Percentiles rank a stretch among this genome's conserved stretches.
These are phyloP conservation scores for Psammodynastes pulverulentus DNA, from an alignment of 2,113 vertebrate species.

Conservation along the genomic window DNA sequence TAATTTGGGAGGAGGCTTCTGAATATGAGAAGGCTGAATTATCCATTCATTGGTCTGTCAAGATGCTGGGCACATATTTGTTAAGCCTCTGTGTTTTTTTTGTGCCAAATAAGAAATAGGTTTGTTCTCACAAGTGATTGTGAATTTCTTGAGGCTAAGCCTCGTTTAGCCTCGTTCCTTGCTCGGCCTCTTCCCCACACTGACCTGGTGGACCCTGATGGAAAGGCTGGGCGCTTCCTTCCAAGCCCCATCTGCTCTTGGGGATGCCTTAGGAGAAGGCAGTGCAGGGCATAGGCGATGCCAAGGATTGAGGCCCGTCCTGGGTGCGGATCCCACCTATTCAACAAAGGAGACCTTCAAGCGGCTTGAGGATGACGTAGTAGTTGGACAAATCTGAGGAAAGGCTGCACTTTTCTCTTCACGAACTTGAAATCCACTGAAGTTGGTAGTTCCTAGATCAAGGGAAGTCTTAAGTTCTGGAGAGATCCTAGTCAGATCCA, in stretches of 20 bases:
- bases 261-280: background rate
- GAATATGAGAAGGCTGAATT: slow-evolving; percentile 34
- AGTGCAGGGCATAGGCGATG: background rate
- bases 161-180: background rate
- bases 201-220: background rate
- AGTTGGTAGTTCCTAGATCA: no score
- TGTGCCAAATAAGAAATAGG: rapidly evolving
- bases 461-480: no score
- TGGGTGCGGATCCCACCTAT: background rate
- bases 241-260: background rate
- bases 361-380: background rate
- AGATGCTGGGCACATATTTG: background rate
- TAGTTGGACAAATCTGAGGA: background rate
- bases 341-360: background rate
- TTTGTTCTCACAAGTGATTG: background rate
- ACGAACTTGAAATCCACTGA: background rate
- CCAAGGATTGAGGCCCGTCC: background rate
- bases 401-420: background rate
- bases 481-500: no score
- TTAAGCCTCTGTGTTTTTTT: background rate
- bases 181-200: background rate
- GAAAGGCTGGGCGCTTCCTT: background rate
- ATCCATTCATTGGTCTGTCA: slow-evolving; percentile 38
- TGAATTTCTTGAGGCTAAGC: background rate
- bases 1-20: background rate